Percentiles rank a stretch among this genome's conserved stretches.
These are phyloP conservation scores for Acanthurus tractus DNA, from an alignment of 2,797 vertebrate species.

Conservation along the genomic window DNA sequence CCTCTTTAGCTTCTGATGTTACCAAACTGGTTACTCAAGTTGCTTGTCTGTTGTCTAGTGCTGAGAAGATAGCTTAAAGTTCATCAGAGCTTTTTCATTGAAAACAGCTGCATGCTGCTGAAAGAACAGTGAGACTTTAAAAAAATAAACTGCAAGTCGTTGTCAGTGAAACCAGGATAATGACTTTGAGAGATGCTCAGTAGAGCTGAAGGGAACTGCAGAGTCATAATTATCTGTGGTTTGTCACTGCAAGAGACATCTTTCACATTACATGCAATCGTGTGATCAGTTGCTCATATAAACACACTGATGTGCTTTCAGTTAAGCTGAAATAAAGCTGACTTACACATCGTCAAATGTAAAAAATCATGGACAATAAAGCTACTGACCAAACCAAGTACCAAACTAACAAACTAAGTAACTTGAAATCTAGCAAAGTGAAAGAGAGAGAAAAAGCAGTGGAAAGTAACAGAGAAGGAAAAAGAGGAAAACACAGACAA, in stretches of 20 bases:
- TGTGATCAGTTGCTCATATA: neutral
- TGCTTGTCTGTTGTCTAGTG: neutral
- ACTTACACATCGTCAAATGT: neutral
- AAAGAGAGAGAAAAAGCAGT: constrained; percentile 3
- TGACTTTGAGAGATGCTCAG: neutral
- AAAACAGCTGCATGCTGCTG: neutral
- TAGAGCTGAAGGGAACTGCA: no score
- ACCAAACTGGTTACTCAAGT: neutral
- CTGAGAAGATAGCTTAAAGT: neutral
- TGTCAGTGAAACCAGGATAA: neutral
- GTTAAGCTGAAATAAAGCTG: no score
- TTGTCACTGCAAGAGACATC: no score
- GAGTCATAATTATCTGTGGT: no score
- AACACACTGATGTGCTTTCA: no score
- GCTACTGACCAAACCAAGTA: neutral
- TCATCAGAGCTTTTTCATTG: neutral
- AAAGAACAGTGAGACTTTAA: constrained; percentile 1
- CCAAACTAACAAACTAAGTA: neutral
- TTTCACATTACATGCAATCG: no score
- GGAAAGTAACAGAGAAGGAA: neutral
- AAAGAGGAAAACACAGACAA: constrained; percentile 20
- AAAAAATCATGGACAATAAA: neutral
- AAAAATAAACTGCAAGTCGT: neutral
- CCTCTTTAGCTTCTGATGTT: neutral
- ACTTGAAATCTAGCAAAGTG: neutral